These are phyloP conservation scores for Gymnogyps californianus DNA, from an alignment of 2,113 vertebrate genomes.

Conservation along the genomic window DNA sequence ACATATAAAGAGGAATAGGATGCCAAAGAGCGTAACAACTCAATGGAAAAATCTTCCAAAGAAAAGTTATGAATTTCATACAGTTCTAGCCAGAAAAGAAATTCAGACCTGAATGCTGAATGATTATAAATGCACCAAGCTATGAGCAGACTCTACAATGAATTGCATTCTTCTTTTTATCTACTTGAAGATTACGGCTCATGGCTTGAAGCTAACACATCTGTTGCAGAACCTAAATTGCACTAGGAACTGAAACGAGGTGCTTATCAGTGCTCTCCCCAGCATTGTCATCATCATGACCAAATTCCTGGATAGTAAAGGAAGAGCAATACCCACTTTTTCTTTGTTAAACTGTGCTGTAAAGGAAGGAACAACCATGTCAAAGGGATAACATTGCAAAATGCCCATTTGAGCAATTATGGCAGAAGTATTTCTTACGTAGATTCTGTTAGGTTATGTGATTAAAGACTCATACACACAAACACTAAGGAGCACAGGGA, in stretches of 20 bases:
- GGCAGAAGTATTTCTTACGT: background rate
- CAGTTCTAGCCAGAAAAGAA: background rate
- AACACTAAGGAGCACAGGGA: background rate
- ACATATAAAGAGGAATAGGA: background rate
- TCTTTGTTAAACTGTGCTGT: background rate
- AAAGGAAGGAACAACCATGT: background rate
- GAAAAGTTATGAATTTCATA: background rate
- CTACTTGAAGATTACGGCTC: background rate
- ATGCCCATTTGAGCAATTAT: background rate
- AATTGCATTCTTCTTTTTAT: background rate
- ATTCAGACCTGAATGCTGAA: background rate
- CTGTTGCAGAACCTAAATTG: background rate
- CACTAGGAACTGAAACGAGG: background rate
- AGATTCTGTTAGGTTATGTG: background rate
- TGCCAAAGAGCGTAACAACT: background rate
- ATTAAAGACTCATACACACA: background rate
- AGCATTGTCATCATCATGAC: background rate
- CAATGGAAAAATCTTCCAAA: background rate
- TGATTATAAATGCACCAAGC: background rate
- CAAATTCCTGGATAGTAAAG: background rate
- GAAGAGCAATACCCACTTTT: background rate
- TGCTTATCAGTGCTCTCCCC: background rate
- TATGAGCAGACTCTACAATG: background rate
- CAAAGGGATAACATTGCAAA: background rate
- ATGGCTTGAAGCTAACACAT: background rate